Evolutionary conservation across 2,888 invertebrate genomes (phyloP).

Genomic region (Conops quadrifasciatus): DNA sequence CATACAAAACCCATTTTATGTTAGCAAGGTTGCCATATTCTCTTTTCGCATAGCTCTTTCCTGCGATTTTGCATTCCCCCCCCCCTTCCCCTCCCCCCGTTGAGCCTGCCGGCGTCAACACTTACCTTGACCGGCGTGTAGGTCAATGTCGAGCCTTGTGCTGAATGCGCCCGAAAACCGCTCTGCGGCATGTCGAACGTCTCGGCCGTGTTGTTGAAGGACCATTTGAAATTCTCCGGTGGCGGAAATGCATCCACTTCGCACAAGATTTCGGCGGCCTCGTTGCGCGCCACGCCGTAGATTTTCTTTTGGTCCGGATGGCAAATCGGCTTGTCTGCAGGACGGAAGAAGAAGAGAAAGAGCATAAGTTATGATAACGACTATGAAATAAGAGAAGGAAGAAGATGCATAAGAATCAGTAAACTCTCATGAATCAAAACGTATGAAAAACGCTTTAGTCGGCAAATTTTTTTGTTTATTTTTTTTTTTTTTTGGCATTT

Average conservation of each 20-base stretch:
- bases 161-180: constrained; percentile 70
- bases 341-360: neutral
- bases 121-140: constrained; percentile 75
- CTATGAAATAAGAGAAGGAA: neutral
- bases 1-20: too few relatives aligned
- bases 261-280: constrained; percentile 81
- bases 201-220: constrained; percentile 88
- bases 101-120: neutral
- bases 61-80: too few relatives aligned
- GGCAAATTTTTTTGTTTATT: too few relatives aligned
- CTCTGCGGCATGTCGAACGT: constrained; percentile 77
- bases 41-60: too few relatives aligned
- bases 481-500: too few relatives aligned
- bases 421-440: neutral
- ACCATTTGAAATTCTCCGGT: constrained; percentile 86
- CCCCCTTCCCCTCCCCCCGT: neutral
- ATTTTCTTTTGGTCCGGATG: constrained; percentile 77
- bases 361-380: neutral
- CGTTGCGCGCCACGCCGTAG: constrained; percentile 85
- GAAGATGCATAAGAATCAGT: neutral
- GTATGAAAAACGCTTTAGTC: too few relatives aligned
- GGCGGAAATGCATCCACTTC: constrained; percentile 87
- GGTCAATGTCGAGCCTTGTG: constrained; percentile 72
- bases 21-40: too few relatives aligned
- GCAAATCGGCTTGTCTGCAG: constrained; percentile 84